Evolutionary conservation across 2,797 vertebrate genomes (phyloP).

Genomic region (Melanotaenia nigrans): DNA sequence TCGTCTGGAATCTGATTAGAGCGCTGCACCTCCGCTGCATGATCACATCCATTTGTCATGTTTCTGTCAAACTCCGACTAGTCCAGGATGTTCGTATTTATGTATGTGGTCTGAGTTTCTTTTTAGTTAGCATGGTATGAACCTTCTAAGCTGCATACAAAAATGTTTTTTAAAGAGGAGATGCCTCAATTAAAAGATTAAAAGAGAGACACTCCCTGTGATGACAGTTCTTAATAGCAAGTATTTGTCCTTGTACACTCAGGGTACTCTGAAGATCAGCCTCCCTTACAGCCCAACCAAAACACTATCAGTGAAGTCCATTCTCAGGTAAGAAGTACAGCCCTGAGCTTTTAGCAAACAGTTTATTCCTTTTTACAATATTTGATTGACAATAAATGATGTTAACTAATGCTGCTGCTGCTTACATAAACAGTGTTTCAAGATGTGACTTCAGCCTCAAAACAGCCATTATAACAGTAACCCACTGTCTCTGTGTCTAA

Average conservation of each 20-base stretch:
- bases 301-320: conserved; percentile 98
- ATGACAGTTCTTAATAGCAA: conserved; percentile 15
- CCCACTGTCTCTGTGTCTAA: neutral
- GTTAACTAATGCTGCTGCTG: neutral
- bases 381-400: neutral
- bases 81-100: conserved; percentile 61
- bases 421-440: neutral
- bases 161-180: neutral
- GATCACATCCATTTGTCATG: conserved; percentile 68
- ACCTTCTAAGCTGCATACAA: neutral
- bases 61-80: conserved; percentile 54
- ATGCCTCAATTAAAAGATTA: conserved; percentile 12
- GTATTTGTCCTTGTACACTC: conserved; percentile 64
- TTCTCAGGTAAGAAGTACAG: conserved; percentile 89
- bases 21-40: conserved; percentile 53
- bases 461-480: neutral
- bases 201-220: neutral
- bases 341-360: neutral
- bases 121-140: neutral
- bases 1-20: conserved; percentile 68
- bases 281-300: conserved; percentile 98
- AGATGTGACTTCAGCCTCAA: neutral
- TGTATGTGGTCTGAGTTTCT: conserved; percentile 6
- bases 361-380: neutral
- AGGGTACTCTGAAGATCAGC: conserved; percentile 99